Evolutionary conservation across 2,888 invertebrate genomes (phyloP), one percentile per base, ranked within the genome.

Genomic region (Cheiracanthium punctorium): DNA sequence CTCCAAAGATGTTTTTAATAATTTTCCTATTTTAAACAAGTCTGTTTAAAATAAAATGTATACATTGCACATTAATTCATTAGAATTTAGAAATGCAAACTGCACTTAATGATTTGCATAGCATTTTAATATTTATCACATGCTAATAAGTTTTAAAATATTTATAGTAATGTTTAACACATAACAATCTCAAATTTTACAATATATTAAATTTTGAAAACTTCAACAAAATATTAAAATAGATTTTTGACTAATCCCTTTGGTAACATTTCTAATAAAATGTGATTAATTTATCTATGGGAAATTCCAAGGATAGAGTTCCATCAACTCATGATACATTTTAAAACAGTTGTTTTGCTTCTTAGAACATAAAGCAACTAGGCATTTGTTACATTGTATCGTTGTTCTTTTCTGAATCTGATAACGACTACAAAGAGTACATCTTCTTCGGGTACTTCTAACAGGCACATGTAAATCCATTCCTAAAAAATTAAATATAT

Each of bases 271-370:
- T 17, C 2, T 48, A 17, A 2, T 17, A 48, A n/a, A 48, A 48
- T 48, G 43, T 48, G 17, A 10, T 17, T 48, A 17, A 48, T 17
- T 58, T 12, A 24, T 5, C 24, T 58, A 58, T 7, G 58, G 58
- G 24, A 58, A 58, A 58, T 58, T 24, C 58, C 58, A 58, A 7
- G 58, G 58, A 58, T 37, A 77, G 14, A 33, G n/a, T 24, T 41
- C 70, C 48, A 87, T 82, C 7, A 81, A 28, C 32, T 77, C 65
- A 37, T 88, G 88, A 76, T 87, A 88, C 14, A 87, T 24, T 28
- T 64, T 75, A 48, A 87, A 88, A 71, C 88, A 88, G 43, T 86
- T 88, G 52, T 80, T 86, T 43, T 80, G 81, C 20, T 77, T 80
- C 41, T 82, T 81, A 29, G 75, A 77, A 48, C 88, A 88, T 24